A percentile compares a stretch with the other conserved stretches of the same genome.
phyloP scores from a whole-genome alignment of 35 echinoderm and acorn worm species.

The Hemicentrotus pulcherrimus region DNA sequence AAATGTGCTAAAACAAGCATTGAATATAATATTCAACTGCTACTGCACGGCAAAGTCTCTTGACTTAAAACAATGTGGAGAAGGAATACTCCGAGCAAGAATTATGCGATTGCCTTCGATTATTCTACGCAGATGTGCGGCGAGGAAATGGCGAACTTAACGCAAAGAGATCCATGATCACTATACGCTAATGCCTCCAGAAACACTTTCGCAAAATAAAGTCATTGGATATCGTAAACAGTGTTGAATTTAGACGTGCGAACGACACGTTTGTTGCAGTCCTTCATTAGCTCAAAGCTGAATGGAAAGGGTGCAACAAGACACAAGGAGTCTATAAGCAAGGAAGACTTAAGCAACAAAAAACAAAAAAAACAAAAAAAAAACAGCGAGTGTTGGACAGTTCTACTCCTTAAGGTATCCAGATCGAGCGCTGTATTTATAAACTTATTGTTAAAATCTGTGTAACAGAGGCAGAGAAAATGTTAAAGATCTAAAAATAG shows the following conservation, averaged over 20 bases:
- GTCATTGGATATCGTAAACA: background rate
- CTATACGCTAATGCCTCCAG: conserved; percentile 35
- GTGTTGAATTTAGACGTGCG: background rate
- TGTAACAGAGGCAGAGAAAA: conserved; percentile 62
- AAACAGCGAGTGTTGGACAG: conserved; percentile 9
- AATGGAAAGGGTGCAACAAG: conserved; percentile 5
- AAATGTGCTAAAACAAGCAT: background rate
- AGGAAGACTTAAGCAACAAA: conserved; percentile 38
- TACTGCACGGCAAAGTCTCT: background rate
- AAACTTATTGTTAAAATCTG: conserved; percentile 52
- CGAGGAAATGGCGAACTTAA: conserved; percentile 22
- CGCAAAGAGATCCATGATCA: conserved; percentile 42
- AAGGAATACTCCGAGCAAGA: background rate
- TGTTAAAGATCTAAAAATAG: conserved; percentile 11
- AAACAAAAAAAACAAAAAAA: too few species aligned
- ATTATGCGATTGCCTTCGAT: background rate
- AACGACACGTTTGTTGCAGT: conserved; percentile 25
- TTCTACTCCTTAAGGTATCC: conserved; percentile 31
- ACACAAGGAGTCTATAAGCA: conserved; percentile 26
- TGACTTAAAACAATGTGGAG: background rate
- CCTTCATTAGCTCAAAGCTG: background rate
- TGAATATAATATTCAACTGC: background rate
- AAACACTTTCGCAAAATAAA: conserved; percentile 11
- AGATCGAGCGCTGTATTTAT: conserved; percentile 49
- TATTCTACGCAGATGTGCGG: conserved; percentile 28